Percentiles rank a stretch among this genome's conserved stretches.
Evolutionary conservation across 2,113 vertebrate genomes (phyloP).

Genomic region (Gasterosteus aculeatus): DNA sequence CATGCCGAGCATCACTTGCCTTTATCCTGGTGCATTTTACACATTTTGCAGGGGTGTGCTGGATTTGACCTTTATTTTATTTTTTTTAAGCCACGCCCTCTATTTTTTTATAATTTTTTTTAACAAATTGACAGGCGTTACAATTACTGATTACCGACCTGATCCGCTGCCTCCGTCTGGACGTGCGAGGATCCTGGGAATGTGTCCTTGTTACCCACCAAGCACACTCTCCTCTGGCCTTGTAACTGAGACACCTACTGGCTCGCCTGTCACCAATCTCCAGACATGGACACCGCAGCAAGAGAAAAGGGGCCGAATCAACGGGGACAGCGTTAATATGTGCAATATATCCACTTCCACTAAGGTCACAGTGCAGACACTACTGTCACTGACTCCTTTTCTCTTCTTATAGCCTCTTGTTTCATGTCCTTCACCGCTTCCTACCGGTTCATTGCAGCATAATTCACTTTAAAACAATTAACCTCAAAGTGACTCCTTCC

Average conservation of each 20-base stretch:
- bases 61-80: slow-evolving; percentile 1
- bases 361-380: neutral
- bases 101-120: neutral
- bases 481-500: neutral
- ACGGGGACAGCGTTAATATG: slow-evolving; percentile 21
- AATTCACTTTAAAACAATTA: slow-evolving; percentile 5
- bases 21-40: neutral
- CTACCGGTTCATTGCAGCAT: neutral
- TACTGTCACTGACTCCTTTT: neutral
- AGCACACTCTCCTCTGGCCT: slow-evolving; percentile 62
- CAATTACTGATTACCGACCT: slow-evolving; percentile 49
- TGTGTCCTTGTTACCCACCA: slow-evolving; percentile 68
- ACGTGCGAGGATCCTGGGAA: slow-evolving; percentile 64
- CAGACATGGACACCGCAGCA: slow-evolving; percentile 33
- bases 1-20: neutral
- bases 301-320: slow-evolving; percentile 30
- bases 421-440: neutral
- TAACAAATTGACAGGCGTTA: slow-evolving; percentile 4
- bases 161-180: slow-evolving; percentile 60
- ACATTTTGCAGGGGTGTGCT: neutral
- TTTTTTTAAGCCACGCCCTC: neutral
- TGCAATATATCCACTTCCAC: too few species aligned
- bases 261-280: slow-evolving; percentile 46
- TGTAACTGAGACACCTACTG: slow-evolving; percentile 67
- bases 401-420: neutral